Evolutionary conservation across 2,797 vertebrate species (phyloP).

Genomic region (Eidolon dupreanum): DNA sequence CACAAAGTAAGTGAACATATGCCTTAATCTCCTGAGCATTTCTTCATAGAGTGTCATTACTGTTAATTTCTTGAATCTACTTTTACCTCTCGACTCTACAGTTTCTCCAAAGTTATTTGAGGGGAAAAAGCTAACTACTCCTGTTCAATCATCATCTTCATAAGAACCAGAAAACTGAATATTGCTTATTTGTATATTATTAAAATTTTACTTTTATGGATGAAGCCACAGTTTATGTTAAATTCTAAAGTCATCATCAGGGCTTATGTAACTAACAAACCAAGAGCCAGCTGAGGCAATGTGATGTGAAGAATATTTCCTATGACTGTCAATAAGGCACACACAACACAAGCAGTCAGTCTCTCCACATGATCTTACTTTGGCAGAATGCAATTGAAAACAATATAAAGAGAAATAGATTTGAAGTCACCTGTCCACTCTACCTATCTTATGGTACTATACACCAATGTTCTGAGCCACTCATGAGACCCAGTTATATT

Average conservation of each 20-base stretch:
- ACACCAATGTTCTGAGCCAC: neutral
- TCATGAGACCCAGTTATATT: neutral
- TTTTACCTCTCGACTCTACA: neutral
- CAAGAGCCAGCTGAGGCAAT: neutral
- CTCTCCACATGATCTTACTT: neutral
- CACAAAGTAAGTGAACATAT: neutral
- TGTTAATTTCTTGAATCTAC: neutral
- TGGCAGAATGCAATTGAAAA: neutral
- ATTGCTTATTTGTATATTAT: neutral
- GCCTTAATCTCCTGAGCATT: neutral
- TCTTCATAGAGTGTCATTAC: neutral
- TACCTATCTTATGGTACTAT: neutral
- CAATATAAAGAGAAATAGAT: neutral
- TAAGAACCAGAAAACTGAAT: neutral
- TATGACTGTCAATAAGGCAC: neutral
- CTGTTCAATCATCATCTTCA: neutral
- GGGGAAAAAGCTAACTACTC: neutral
- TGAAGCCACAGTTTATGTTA: neutral
- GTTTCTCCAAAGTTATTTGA: neutral
- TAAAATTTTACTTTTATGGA: neutral
- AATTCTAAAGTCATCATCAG: neutral
- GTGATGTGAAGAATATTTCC: neutral
- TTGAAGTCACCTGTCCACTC: neutral
- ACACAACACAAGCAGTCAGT: neutral
- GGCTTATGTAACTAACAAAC: neutral